Evolutionary conservation across 2,888 invertebrate species (phyloP).

Genomic region (Spodoptera littoralis): DNA sequence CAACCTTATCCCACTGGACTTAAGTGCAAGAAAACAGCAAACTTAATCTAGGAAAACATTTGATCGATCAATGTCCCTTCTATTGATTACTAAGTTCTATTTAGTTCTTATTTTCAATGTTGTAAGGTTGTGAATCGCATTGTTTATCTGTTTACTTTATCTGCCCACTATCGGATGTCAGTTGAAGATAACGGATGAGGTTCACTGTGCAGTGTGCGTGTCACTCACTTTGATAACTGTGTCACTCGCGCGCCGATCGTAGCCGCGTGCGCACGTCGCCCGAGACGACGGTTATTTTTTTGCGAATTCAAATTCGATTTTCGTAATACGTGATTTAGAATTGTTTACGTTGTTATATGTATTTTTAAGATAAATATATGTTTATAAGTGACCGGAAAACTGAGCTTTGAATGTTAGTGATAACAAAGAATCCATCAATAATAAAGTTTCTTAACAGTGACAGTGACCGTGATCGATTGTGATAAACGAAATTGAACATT

Average conservation of each 20-base stretch:
- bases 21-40: slow-evolving; percentile 19
- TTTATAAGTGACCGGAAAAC: slow-evolving; percentile 24
- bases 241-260: slow-evolving; percentile 64
- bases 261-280: slow-evolving; percentile 64
- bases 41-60: slow-evolving; percentile 11
- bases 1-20: slow-evolving; percentile 18
- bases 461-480: slow-evolving; percentile 46
- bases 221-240: slow-evolving; percentile 57
- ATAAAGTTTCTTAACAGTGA: slow-evolving; percentile 16
- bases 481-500: slow-evolving; percentile 49
- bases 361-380: background rate
- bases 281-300: slow-evolving; percentile 4
- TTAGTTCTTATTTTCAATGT: slow-evolving; percentile 40
- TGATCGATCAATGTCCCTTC: slow-evolving; percentile 59
- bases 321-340: slow-evolving; percentile 3
- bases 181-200: slow-evolving; percentile 70
- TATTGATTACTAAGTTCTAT: slow-evolving; percentile 26
- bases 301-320: slow-evolving; percentile 13
- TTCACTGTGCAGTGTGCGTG: slow-evolving; percentile 54
- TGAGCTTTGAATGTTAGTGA: slow-evolving; percentile 32
- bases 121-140: slow-evolving; percentile 39
- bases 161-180: slow-evolving; percentile 63
- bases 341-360: background rate
- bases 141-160: slow-evolving; percentile 48
- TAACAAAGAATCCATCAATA: slow-evolving; percentile 21